phyloP scores from a whole-genome alignment of 2,888 invertebrate species.

The Sinohyriopsis cumingii region DNA sequence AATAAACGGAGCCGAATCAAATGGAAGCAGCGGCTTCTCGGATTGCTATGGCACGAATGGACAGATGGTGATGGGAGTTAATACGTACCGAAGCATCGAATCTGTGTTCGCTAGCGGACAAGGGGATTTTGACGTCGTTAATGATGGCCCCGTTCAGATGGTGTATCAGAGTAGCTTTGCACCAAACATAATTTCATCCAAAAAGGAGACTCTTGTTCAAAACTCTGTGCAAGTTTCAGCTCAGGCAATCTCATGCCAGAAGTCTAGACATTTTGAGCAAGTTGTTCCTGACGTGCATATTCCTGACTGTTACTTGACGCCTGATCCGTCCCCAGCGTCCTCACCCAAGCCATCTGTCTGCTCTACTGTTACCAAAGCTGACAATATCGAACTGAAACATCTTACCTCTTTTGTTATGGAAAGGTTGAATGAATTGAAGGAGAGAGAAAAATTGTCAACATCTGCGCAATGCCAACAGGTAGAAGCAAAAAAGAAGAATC shows the following conservation, averaged over 20 bases:
- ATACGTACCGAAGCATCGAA: slow-evolving; percentile 20
- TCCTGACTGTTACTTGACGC: slow-evolving; percentile 62
- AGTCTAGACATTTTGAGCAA: slow-evolving; percentile 33
- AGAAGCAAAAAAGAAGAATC: slow-evolving; percentile 31
- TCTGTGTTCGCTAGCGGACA: slow-evolving; percentile 12
- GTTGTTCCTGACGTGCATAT: slow-evolving; percentile 56
- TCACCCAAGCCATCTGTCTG: slow-evolving; percentile 50
- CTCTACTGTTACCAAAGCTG: slow-evolving; percentile 14
- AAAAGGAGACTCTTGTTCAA: slow-evolving; percentile 22
- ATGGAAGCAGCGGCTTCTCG: slow-evolving; percentile 24
- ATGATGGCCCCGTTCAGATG: slow-evolving; percentile 39
- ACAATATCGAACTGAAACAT: slow-evolving; percentile 47
- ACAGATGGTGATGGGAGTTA: slow-evolving; percentile 34
- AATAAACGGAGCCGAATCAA: slow-evolving; percentile 24
- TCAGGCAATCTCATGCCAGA: slow-evolving; percentile 7
- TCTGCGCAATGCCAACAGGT: slow-evolving; percentile 13
- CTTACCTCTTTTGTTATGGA: slow-evolving; percentile 40
- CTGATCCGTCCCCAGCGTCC: slow-evolving; percentile 62
- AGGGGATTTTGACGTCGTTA: slow-evolving; percentile 14
- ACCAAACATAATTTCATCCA: slow-evolving; percentile 22
- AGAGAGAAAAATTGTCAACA: slow-evolving; percentile 19
- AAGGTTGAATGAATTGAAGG: slow-evolving; percentile 24
- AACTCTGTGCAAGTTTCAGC: slow-evolving; percentile 27
- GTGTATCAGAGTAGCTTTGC: slow-evolving; percentile 36
- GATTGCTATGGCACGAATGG: slow-evolving; percentile 21